Evolutionary conservation across 92 coral and sea anemone genomes (phyloP).

Genomic region (Epizoanthus ramosus): DNA sequence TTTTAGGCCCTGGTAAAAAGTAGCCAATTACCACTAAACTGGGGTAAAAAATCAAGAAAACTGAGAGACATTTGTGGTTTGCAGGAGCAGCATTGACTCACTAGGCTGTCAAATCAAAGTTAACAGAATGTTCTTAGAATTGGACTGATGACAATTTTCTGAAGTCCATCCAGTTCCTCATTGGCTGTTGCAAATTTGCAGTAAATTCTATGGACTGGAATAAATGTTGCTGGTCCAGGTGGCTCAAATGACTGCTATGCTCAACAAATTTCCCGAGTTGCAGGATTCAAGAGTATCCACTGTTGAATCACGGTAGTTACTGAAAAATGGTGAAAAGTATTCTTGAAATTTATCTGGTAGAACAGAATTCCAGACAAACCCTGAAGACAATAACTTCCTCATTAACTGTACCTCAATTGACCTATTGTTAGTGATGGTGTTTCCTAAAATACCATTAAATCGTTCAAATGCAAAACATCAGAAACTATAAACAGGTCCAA

Average conservation of each 20-base stretch:
- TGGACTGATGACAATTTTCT: neutral
- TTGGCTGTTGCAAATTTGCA: conserved; percentile 6
- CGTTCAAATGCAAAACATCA: conserved; percentile 61
- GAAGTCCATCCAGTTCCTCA: neutral
- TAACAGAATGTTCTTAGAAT: conserved; percentile 6
- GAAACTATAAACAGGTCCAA: conserved; percentile 56
- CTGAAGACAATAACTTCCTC: conserved; percentile 31
- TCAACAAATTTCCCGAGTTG: neutral
- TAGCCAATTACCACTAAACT: too few species aligned
- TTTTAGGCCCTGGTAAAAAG: too few species aligned
- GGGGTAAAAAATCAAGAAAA: too few species aligned
- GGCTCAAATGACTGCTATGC: neutral
- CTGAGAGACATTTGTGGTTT: too few species aligned
- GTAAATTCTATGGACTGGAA: neutral
- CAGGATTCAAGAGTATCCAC: neutral
- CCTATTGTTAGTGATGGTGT: conserved; percentile 23
- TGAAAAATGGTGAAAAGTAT: conserved; percentile 10
- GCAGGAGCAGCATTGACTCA: too few species aligned
- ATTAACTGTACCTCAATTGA: conserved; percentile 45
- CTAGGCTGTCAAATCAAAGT: too few species aligned
- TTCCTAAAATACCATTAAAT: conserved; percentile 46
- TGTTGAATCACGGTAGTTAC: neutral
- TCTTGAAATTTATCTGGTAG: conserved; percentile 19
- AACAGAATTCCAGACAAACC: neutral
- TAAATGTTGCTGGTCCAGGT: neutral